Evolutionary conservation across 2,888 invertebrate species (phyloP), one percentile per base, ranked within the genome.

Genomic region (Chymomyza fuscimana): DNA sequence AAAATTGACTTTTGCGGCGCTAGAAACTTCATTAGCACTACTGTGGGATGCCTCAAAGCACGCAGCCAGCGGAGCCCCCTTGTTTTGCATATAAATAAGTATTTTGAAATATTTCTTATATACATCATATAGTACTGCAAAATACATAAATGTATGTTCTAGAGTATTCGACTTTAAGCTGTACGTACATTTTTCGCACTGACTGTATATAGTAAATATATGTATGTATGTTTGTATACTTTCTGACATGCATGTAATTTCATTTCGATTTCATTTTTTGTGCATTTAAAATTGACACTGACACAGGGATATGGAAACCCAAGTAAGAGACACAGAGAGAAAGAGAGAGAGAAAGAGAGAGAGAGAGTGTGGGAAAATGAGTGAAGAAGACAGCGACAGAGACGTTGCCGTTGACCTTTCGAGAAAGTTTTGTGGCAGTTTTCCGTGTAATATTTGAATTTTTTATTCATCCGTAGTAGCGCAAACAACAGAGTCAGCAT

Each of bases 301-400:
- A 46, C 40, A 46, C 12, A 12, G 12, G 40, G 12, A 46, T 46
- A 46, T 12, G 12, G 12, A 7, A 4, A 12, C 40, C 10, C 40
- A 12, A 46, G 12, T 32, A 7, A 12, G 40, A 46, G 40, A 46
- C 1, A 46, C 4, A 61, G 52, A 22, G 36, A 7, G 50, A n/a
- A 19, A 32, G 12, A 10, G 32, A n/a, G 46, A 46, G 12, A 16
- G 50, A 25, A 22, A n/a, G 40, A 3, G 51, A 46, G 1, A 12
- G 40, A 46, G 40, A 46, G 1, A 12, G 50, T 10, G 22, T 7
- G 62, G 19, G 22, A 32, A 46, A 22, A 40, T 54, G 16, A 25
- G 25, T n/a, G 65, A 69, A 19, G n/a, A 16, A 22, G 22, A 15
- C 70, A 74, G 52, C 62, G 51, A 63, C 65, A 65, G 63, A 67